A percentile compares a stretch with the other conserved stretches of the same genome.
Conservation (phyloP, 2,888 invertebrate species). For the Malthinus flaveolus region DNA sequence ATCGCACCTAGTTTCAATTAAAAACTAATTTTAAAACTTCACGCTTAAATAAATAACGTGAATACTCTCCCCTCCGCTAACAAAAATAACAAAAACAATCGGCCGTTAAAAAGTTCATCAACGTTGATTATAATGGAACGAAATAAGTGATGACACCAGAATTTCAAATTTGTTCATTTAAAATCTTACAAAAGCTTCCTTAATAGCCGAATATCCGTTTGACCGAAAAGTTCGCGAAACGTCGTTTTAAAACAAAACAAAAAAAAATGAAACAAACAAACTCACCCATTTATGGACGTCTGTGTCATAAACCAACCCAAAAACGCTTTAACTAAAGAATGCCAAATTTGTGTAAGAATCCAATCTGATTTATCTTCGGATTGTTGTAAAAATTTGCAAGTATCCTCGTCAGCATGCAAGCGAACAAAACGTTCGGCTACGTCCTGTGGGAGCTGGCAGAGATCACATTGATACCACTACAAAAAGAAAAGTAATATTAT, state of each 20-base stretch:
- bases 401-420: slow-evolving; percentile 71
- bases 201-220: not conserved
- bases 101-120: slow-evolving; percentile 37
- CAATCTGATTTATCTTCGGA: slow-evolving; percentile 82
- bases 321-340: slow-evolving; percentile 82
- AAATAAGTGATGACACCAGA: slow-evolving; percentile 16
- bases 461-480: slow-evolving; percentile 76
- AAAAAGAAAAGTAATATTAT: slow-evolving; percentile 40
- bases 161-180: slow-evolving; percentile 50
- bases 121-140: slow-evolving; percentile 33
- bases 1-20: slow-evolving; percentile 39
- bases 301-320: slow-evolving; percentile 90
- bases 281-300: slow-evolving; percentile 94
- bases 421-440: slow-evolving; percentile 66
- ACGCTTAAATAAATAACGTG: slow-evolving; percentile 44
- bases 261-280: slow-evolving; percentile 33
- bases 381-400: slow-evolving; percentile 70
- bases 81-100: slow-evolving; percentile 38
- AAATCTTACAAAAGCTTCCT: slow-evolving; percentile 48
- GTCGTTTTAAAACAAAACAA: not conserved
- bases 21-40: slow-evolving; percentile 44
- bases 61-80: slow-evolving; percentile 34
- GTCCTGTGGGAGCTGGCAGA: slow-evolving; percentile 58
- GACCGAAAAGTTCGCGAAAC: not conserved
- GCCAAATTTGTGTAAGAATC: slow-evolving; percentile 88